Conservation (phyloP, 2,888 invertebrate genomes). For the Trachelus tabidus region DNA sequence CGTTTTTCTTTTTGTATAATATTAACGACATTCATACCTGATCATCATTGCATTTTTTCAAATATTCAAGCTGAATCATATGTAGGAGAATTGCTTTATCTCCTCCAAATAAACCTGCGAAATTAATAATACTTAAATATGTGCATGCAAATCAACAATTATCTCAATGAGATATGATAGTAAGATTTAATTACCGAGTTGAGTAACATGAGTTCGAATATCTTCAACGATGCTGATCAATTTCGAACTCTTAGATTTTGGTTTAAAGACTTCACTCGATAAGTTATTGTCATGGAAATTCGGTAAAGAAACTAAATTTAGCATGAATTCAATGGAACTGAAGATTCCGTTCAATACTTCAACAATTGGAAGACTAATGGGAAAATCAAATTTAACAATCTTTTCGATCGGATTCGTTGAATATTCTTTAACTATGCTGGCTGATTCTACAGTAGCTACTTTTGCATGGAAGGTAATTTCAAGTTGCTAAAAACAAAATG, state of each 20-base stretch:
- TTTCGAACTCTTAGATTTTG: conserved; percentile 39
- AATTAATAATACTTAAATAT: conserved; percentile 2
- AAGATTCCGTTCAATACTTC: conserved; percentile 24
- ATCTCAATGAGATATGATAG: neutral
- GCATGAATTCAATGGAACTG: conserved; percentile 3
- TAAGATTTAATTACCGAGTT: conserved; percentile 64
- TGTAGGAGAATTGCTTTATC: conserved; percentile 71
- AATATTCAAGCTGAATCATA: conserved; percentile 73
- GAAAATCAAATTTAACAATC: conserved; percentile 46
- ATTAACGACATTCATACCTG: conserved; percentile 23
- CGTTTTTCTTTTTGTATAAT: neutral
- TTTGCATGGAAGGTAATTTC: conserved; percentile 81
- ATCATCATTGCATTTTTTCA: conserved; percentile 69
- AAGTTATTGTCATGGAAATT: conserved; percentile 15
- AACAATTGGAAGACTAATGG: conserved; percentile 5
- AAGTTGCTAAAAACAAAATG: conserved; percentile 63
- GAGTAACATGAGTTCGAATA: conserved; percentile 68
- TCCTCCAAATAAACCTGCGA: conserved; percentile 71
- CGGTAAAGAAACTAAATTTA: conserved; percentile 30
- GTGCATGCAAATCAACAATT: neutral
- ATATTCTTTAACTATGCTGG: conserved; percentile 69
- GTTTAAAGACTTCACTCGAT: conserved; percentile 52
- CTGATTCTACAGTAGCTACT: conserved; percentile 76
- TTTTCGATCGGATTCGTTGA: conserved; percentile 68
- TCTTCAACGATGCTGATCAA: conserved; percentile 68